Evolutionary conservation across 2,797 vertebrate species (phyloP).

Genomic region (Aratinga solstitialis): DNA sequence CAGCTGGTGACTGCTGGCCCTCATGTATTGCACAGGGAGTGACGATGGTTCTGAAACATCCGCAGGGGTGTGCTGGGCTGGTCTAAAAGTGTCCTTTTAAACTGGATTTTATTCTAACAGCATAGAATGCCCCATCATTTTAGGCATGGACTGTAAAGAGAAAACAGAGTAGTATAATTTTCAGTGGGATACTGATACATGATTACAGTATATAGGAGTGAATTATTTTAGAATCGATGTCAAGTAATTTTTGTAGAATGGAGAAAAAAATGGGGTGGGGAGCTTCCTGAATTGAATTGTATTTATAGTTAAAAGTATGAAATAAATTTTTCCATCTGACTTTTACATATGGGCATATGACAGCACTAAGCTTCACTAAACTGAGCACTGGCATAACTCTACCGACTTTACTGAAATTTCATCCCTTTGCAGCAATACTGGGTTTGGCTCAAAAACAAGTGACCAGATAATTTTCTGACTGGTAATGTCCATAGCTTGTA

Average conservation of each 20-base stretch:
- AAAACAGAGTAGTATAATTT: background rate
- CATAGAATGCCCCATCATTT: background rate
- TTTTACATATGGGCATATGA: background rate
- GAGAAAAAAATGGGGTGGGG: background rate
- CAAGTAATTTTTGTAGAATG: background rate
- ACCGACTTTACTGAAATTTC: constrained; percentile 60
- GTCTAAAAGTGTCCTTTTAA: background rate
- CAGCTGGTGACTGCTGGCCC: rapidly evolving
- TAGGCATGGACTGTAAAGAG: background rate
- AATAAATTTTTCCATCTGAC: background rate
- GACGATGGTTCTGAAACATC: background rate
- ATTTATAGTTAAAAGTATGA: constrained; percentile 43
- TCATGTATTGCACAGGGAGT: rapidly evolving
- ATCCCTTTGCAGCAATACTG: constrained; percentile 47
- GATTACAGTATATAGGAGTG: background rate
- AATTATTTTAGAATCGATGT: background rate
- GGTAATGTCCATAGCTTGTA: background rate
- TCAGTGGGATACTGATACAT: background rate
- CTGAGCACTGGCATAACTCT: constrained; percentile 30
- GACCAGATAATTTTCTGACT: constrained; percentile 43
- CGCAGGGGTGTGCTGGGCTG: background rate
- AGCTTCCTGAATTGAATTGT: background rate
- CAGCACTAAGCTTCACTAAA: constrained; percentile 24
- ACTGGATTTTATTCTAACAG: background rate
- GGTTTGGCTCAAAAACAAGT: constrained; percentile 20